These are phyloP conservation scores for Sweltsa coloradensis DNA, from an alignment of 1,140 invertebrate species.

Conservation along the genomic window DNA sequence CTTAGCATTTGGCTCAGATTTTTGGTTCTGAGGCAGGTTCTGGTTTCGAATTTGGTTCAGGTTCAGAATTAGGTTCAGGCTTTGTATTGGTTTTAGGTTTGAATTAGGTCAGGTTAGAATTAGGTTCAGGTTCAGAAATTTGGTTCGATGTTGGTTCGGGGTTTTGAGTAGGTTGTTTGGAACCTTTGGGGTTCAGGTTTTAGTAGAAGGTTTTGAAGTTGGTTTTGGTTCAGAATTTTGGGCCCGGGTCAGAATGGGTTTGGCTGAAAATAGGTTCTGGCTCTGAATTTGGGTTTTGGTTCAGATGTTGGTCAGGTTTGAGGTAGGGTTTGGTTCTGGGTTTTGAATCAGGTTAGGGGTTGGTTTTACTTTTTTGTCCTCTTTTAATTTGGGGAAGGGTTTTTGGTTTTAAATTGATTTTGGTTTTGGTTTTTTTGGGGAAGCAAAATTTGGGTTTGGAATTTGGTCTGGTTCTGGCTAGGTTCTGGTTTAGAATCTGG, in stretches of 20 bases:
- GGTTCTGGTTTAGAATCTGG: no score
- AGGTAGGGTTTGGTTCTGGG: no score
- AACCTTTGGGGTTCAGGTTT: slow-evolving; percentile 27
- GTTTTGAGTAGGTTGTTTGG: slow-evolving; percentile 28
- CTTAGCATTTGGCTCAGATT: no score
- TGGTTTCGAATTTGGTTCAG: slow-evolving; percentile 22
- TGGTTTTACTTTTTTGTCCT: no score
- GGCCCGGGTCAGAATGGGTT: slow-evolving; percentile 26
- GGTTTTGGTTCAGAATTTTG: slow-evolving; percentile 27
- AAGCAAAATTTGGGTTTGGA: no score
- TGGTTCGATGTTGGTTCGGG: slow-evolving; percentile 32
- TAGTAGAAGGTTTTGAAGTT: slow-evolving; percentile 30
- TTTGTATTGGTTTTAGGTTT: slow-evolving; percentile 26
- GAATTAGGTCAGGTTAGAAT: slow-evolving; percentile 24
- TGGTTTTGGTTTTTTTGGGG: no score
- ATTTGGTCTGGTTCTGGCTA: no score
- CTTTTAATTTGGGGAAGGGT: no score
- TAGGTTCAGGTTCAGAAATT: slow-evolving; percentile 28
- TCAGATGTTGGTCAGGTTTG: no score
- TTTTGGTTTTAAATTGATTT: no score
- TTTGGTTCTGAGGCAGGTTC: slow-evolving; percentile 24
- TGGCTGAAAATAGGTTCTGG: slow-evolving; percentile 27
- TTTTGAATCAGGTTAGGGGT: no score
- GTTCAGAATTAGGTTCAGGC: slow-evolving; percentile 23
- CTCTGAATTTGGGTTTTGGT: no score